Evolutionary conservation across 2,797 vertebrate genomes (phyloP).

Genomic region (Peromyscus attwateri): DNA sequence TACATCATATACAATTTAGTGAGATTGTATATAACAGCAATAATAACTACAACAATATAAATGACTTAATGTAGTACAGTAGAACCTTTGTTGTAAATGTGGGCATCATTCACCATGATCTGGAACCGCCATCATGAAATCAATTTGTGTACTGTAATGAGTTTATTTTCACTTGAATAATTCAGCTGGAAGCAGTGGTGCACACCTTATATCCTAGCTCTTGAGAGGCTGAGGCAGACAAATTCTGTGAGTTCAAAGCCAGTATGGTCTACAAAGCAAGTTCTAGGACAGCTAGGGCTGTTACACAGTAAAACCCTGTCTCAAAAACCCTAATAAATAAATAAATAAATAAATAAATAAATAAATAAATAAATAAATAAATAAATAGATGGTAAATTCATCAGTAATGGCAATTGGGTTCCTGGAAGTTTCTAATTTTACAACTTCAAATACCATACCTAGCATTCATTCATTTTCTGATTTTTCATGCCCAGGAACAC

Average conservation of each 20-base stretch:
- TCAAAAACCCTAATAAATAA: not conserved
- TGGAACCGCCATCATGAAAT: not conserved
- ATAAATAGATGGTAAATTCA: not conserved
- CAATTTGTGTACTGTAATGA: not conserved
- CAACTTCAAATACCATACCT: conserved; percentile 1
- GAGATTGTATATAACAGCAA: not conserved
- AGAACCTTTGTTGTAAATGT: not conserved
- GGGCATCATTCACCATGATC: not conserved
- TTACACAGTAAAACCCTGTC: not conserved
- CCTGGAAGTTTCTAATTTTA: not conserved
- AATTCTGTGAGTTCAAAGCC: not conserved
- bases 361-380: too few relatives aligned
- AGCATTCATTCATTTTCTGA: not conserved
- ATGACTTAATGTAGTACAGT: not conserved
- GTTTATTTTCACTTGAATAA: not conserved
- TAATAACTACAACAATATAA: not conserved
- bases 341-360: too few relatives aligned
- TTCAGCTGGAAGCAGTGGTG: not conserved
- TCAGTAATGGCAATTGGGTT: not conserved
- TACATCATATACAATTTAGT: not conserved
- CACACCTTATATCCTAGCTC: not conserved
- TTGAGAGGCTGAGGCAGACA: not conserved
- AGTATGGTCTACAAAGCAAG: not conserved
- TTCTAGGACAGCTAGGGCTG: not conserved
- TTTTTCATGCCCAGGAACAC: not conserved